These are phyloP conservation scores for Xyrauchen texanus DNA, from an alignment of 2,113 vertebrate species.

Conservation along the genomic window DNA sequence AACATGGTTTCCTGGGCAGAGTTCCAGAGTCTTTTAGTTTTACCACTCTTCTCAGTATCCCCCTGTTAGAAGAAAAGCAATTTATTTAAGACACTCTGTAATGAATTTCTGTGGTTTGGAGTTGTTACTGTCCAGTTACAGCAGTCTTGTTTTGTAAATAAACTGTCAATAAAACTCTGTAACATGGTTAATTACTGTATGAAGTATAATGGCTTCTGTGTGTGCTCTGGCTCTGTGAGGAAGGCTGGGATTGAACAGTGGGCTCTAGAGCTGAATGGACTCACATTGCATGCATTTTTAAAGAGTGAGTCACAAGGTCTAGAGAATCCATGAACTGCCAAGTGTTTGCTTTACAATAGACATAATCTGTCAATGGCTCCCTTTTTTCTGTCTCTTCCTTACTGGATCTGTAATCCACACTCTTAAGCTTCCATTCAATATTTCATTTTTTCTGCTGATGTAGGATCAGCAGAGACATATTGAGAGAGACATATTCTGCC, in stretches of 20 bases:
- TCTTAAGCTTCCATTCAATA: not conserved
- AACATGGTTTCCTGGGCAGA: constrained; percentile 20
- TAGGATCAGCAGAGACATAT: not conserved
- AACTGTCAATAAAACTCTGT: not conserved
- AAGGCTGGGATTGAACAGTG: constrained; percentile 3
- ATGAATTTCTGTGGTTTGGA: constrained; percentile 1
- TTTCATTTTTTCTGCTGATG: not conserved
- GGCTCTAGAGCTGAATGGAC: not conserved
- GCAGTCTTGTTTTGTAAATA: constrained; percentile 24
- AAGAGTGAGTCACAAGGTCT: constrained; percentile 23
- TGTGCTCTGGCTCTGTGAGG: not conserved
- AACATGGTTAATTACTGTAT: not conserved
- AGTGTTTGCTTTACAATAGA: constrained; percentile 12
- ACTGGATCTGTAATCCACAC: not conserved
- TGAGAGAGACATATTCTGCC: not conserved
- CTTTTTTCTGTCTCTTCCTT: not conserved
- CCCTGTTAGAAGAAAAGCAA: not conserved
- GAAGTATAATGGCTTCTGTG: not conserved
- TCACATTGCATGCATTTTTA: constrained; percentile 37
- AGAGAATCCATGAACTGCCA: not conserved
- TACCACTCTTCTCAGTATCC: constrained; percentile 17
- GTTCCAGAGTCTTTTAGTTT: constrained; percentile 7
- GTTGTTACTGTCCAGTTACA: not conserved
- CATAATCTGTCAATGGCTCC: not conserved
- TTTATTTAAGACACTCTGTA: not conserved